These are phyloP conservation scores for Netelia melanura DNA, from an alignment of 2,888 invertebrate species.

Conservation along the genomic window DNA sequence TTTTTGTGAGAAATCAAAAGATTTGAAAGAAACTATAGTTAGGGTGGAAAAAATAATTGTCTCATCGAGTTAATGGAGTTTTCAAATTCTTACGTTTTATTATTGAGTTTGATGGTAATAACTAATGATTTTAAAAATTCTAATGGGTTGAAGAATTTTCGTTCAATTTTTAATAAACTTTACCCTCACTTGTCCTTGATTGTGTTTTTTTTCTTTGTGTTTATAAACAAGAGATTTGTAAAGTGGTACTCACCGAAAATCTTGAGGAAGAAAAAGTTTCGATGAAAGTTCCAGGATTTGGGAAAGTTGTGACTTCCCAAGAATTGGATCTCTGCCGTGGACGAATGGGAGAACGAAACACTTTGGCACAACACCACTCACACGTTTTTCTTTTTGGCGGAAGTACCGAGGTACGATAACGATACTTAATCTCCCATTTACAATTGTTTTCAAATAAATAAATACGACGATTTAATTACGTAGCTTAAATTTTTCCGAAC, in stretches of 20 bases:
- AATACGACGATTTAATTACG: neutral
- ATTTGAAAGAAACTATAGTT: neutral
- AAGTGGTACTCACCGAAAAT: neutral
- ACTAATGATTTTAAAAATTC: too few species aligned
- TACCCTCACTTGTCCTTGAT: too few species aligned
- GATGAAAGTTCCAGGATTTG: neutral
- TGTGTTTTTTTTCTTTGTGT: too few species aligned
- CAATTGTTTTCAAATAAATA: neutral
- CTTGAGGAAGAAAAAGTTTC: neutral
- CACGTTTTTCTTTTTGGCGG: conserved; percentile 12
- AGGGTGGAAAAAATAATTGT: neutral
- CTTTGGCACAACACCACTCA: conserved; percentile 22
- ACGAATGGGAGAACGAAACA: neutral
- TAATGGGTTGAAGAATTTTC: too few species aligned
- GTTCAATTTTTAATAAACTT: too few species aligned
- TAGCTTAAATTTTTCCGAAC: neutral
- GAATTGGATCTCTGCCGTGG: neutral
- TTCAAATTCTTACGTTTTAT: neutral
- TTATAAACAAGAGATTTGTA: too few species aligned
- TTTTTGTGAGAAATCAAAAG: neutral
- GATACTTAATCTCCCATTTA: neutral
- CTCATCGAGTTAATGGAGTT: neutral
- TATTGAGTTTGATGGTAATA: too few species aligned
- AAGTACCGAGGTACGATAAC: neutral
- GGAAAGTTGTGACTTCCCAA: conserved; percentile 3